Conservation (phyloP, 2,888 invertebrate species). For the Leptodirus hochenwartii region DNA sequence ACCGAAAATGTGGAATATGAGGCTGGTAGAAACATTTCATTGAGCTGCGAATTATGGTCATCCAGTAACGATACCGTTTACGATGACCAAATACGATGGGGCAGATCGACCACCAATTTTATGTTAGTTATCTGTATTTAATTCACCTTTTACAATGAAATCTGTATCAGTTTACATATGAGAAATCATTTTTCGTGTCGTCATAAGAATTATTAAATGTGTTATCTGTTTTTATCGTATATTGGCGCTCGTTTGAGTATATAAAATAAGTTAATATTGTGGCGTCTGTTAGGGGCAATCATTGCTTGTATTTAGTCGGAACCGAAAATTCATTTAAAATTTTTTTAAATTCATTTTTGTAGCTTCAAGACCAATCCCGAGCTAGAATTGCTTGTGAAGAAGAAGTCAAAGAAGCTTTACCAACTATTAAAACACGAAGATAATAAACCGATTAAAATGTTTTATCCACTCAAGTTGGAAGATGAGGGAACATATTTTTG, state of each 20-base stretch:
- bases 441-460: constrained; percentile 21
- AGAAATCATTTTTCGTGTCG: no score
- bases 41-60: constrained; percentile 22
- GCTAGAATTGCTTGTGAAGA: constrained; percentile 12
- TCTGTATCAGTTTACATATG: no score
- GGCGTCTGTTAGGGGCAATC: neutral
- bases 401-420: constrained; percentile 11
- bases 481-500: constrained; percentile 24
- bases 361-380: constrained; percentile 14
- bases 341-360: neutral
- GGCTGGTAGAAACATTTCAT: constrained; percentile 21
- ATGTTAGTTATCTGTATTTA: constrained; percentile 7
- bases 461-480: constrained; percentile 18
- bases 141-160: no score
- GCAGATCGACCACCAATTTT: constrained; percentile 14
- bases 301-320: neutral
- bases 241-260: neutral
- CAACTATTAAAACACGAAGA: constrained; percentile 14
- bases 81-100: constrained; percentile 22
- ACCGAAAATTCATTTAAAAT: neutral
- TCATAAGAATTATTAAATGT: no score
- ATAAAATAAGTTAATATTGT: constrained; percentile 1
- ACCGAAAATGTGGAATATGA: constrained; percentile 19
- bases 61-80: constrained; percentile 15
- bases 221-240: constrained; percentile 1